phyloP scores from a whole-genome alignment of 2,113 vertebrate species.

The Melanocharis versteri region DNA sequence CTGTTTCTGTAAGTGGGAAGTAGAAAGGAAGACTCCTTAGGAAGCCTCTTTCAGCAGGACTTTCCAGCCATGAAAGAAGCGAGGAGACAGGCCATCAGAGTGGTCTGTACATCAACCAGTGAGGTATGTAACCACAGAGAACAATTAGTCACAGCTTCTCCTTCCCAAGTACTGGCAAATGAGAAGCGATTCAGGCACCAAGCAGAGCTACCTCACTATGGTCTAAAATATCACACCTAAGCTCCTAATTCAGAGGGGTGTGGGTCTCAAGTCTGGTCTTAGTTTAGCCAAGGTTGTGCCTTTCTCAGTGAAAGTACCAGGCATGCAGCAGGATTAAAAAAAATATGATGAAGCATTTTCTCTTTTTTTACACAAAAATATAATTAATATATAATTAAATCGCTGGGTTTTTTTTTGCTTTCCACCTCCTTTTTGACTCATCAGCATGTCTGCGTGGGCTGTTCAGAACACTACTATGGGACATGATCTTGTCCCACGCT shows the following conservation, averaged over 20 bases:
- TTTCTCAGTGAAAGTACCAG: neutral
- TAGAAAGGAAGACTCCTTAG: neutral
- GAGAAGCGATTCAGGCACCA: fast-evolving
- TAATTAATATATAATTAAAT: neutral
- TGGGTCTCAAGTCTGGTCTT: neutral
- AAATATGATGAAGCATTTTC: neutral
- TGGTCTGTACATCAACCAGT: neutral
- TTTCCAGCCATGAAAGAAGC: neutral
- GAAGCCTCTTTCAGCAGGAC: neutral
- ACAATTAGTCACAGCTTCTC: neutral
- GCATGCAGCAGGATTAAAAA: neutral
- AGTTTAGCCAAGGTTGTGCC: neutral
- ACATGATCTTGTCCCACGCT: neutral
- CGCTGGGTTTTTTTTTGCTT: neutral
- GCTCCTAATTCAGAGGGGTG: neutral
- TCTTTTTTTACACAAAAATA: neutral
- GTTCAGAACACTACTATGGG: neutral
- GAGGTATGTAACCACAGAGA: neutral
- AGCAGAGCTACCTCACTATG: neutral
- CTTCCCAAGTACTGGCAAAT: neutral
- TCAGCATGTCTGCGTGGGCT: neutral
- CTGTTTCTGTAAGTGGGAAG: neutral
- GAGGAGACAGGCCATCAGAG: neutral
- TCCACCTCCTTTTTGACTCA: neutral
- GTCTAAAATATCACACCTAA: neutral